Evolutionary conservation across 2,888 invertebrate genomes (phyloP), one percentile per base, ranked within the genome.

Genomic region (Drosophila formosana): DNA sequence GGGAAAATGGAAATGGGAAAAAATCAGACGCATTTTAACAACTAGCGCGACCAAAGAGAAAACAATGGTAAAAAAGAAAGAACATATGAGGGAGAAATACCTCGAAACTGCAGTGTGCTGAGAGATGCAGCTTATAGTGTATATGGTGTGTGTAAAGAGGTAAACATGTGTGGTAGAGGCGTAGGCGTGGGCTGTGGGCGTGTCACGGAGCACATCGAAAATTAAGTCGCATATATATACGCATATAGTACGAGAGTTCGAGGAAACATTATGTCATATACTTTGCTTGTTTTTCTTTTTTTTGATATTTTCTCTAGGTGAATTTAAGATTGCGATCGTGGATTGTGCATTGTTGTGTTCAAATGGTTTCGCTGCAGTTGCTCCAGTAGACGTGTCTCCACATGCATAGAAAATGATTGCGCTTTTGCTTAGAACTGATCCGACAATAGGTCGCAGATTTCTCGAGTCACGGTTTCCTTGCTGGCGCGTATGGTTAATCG

Each of bases 401-500:
- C 39, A 32, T 56, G 39, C 34, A 46, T 53, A 5, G n/a, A 50
- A 55, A 49, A 55, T 75, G 67, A 72, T 66, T 66, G 57, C 61
- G 53, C 37, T 70, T 69, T 73, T 75, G 75, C 78, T 84, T 96
- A 99, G 94, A 99, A 98, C 94, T 99, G 99, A 93, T 98, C 97
- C 91, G 96, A 96, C 91, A 99, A 94, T 89, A 99, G 95, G 92
- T 98, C 96, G 93, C 98, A 98, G 88, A 99, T 94, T 94, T 97
- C 97, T 92, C 96, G 95, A 67, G 99, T 98, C 82, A 98, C 98
- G 73, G 96, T 94, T 93, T 99, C 99, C 94, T 99, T 98, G 93
- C 98, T 99, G 84, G 98, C 98, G 92, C 99, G 95, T 78, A 99
- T 96, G 68, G 99, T 99, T 92, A 99, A 94, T 92, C 99, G 97